Percentiles rank a stretch among this genome's conserved stretches.
These are phyloP conservation scores for Ctena decussata DNA, from an alignment of 2,888 invertebrate species.

Conservation along the genomic window DNA sequence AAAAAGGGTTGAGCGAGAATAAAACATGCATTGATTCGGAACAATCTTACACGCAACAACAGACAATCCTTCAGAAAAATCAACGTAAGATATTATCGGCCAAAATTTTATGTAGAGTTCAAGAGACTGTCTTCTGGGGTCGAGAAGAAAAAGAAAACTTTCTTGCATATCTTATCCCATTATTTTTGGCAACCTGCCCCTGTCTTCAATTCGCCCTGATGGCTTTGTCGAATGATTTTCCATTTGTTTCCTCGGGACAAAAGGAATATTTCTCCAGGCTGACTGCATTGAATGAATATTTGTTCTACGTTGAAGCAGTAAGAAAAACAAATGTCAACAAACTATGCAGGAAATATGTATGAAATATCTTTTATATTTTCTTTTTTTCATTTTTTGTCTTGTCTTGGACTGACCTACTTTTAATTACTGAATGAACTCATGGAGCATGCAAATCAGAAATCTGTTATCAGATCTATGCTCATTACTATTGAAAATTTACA, in stretches of 20 bases:
- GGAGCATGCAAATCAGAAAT: conserved; percentile 3
- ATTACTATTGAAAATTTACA: neutral
- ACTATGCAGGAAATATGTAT: conserved; percentile 5
- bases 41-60: conserved; percentile 51
- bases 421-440: neutral
- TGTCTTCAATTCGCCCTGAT: neutral
- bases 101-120: conserved; percentile 50
- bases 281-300: conserved; percentile 9
- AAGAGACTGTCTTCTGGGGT: conserved; percentile 46
- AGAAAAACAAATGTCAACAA: conserved; percentile 7
- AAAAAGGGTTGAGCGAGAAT: conserved; percentile 10
- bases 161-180: neutral
- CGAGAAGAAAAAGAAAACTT: conserved; percentile 9
- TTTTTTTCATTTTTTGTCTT: conserved; percentile 11
- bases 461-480: conserved; percentile 13
- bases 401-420: conserved; percentile 8
- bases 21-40: conserved; percentile 38
- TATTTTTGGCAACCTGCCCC: conserved; percentile 2
- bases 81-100: conserved; percentile 44
- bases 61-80: conserved; percentile 50
- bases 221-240: conserved; percentile 6
- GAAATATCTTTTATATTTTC: neutral
- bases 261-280: conserved; percentile 9
- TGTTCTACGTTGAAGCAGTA: conserved; percentile 3
- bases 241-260: conserved; percentile 4